phyloP scores from a whole-genome alignment of 2,888 invertebrate genomes.

The Euplexia lucipara region DNA sequence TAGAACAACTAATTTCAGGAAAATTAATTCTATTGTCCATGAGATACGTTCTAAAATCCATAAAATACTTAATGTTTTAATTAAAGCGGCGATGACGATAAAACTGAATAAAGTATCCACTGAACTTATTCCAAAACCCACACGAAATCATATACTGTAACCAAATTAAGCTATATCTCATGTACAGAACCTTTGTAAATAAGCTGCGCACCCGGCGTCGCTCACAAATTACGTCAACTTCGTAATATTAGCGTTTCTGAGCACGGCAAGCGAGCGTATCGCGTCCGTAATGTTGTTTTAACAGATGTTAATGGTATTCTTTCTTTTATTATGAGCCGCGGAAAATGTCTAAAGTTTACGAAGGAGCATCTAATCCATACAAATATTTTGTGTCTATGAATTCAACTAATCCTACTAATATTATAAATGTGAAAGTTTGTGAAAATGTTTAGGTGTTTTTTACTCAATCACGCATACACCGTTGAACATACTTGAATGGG shows the following conservation, averaged over 20 bases:
- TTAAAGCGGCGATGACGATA: neutral
- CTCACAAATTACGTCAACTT: conserved; percentile 77
- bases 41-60: neutral
- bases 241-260: conserved; percentile 78
- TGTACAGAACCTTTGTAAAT: conserved; percentile 61
- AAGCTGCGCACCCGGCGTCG: conserved; percentile 52
- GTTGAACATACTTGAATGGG: too few species aligned
- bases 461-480: too few species aligned
- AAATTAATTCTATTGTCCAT: neutral
- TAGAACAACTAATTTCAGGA: too few species aligned
- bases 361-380: conserved; percentile 44
- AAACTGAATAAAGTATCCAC: conserved; percentile 9
- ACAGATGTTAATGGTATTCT: conserved; percentile 86
- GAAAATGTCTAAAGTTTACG: conserved; percentile 59
- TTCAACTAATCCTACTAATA: too few species aligned
- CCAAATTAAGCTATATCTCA: conserved; percentile 44
- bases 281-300: conserved; percentile 86
- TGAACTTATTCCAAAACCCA: conserved; percentile 29
- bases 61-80: neutral
- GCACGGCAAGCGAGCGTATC: conserved; percentile 80
- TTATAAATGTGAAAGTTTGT: too few species aligned
- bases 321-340: conserved; percentile 68
- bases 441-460: too few species aligned
- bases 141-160: conserved; percentile 39
- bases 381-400: too few species aligned